Evolutionary conservation across 1,140 invertebrate genomes (phyloP).

Genomic region (Drosophila kohkoa): DNA sequence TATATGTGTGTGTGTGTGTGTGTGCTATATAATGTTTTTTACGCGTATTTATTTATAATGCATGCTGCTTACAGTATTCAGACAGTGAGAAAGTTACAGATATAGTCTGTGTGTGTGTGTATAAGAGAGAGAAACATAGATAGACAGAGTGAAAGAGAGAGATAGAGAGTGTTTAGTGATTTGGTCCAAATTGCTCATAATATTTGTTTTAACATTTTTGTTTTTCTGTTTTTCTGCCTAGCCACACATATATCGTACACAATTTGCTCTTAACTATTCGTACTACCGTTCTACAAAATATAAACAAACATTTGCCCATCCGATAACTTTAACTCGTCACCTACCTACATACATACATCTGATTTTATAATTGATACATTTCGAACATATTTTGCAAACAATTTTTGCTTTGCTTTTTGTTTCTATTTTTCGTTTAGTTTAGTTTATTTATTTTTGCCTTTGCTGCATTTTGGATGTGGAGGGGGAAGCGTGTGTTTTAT

Average conservation of each 20-base stretch:
- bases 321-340: slow-evolving; percentile 13
- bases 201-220: slow-evolving; percentile 21
- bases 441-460: neutral
- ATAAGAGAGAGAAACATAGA: neutral
- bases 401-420: neutral
- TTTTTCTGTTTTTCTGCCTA: slow-evolving; percentile 9
- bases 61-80: slow-evolving; percentile 15
- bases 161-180: slow-evolving; percentile 22
- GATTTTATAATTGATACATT: slow-evolving; percentile 16
- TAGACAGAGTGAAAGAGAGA: neutral
- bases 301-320: slow-evolving; percentile 19
- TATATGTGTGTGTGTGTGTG: slow-evolving; percentile 4
- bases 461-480: slow-evolving; percentile 20
- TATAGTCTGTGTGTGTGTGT: no score
- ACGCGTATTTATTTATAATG: slow-evolving; percentile 9
- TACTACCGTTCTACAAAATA: slow-evolving; percentile 15
- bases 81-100: slow-evolving; percentile 3
- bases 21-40: slow-evolving; percentile 1
- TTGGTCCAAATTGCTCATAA: slow-evolving; percentile 76
- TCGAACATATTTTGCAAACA: slow-evolving; percentile 19
- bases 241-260: slow-evolving; percentile 22
- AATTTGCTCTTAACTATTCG: slow-evolving; percentile 20
- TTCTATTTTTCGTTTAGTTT: neutral
- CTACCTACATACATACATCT: slow-evolving; percentile 6
- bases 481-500: slow-evolving; percentile 6